Evolutionary conservation across 1,140 invertebrate genomes (phyloP).

Genomic region (Macrosteles quadrilineatus): DNA sequence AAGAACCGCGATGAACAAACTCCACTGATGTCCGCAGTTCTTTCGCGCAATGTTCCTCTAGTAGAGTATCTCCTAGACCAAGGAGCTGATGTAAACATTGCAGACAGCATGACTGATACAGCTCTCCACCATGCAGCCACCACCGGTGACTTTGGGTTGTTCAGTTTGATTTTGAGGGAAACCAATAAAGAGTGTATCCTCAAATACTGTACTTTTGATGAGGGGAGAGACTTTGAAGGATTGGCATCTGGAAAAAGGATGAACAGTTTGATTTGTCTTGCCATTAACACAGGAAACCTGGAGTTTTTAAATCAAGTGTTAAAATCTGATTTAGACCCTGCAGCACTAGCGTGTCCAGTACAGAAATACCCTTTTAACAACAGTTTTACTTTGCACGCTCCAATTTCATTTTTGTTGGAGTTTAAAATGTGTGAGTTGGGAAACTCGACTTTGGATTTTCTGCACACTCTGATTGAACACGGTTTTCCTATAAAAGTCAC

Average conservation of each 20-base stretch:
- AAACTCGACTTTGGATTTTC: background rate
- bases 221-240: conserved; percentile 25
- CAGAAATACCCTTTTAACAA: background rate
- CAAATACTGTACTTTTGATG: conserved; percentile 13
- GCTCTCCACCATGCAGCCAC: conserved; percentile 47
- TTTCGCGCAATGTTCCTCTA: conserved; percentile 53
- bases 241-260: conserved; percentile 15
- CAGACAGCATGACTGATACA: conserved; percentile 53
- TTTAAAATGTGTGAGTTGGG: background rate
- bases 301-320: no score
- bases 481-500: background rate
- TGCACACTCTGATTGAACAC: background rate
- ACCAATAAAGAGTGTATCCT: no score
- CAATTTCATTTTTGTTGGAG: conserved; percentile 12
- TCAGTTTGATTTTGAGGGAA: no score
- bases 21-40: conserved; percentile 54
- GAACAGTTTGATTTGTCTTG: conserved; percentile 9
- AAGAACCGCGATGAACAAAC: conserved; percentile 47
- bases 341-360: background rate
- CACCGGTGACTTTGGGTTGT: no score
- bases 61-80: conserved; percentile 50
- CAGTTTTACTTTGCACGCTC: background rate
- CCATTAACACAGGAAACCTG: no score
- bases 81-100: conserved; percentile 53
- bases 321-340: background rate